These are phyloP conservation scores for Hybognathus amarus DNA, from an alignment of 2,797 vertebrate genomes.

Conservation along the genomic window DNA sequence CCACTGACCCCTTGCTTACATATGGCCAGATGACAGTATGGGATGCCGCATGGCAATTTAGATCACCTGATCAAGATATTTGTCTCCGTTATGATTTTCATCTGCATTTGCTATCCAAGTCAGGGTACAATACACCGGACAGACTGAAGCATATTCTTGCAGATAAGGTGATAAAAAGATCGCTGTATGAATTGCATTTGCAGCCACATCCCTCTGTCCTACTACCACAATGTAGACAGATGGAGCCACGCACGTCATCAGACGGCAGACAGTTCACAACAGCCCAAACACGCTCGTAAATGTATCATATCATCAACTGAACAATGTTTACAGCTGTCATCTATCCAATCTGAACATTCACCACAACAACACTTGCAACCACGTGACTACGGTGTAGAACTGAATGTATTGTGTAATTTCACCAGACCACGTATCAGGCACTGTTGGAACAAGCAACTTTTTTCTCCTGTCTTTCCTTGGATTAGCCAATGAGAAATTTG, in stretches of 20 bases:
- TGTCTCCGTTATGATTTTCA: constrained; percentile 5
- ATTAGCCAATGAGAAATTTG: constrained; percentile 24
- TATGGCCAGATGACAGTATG: constrained; percentile 16
- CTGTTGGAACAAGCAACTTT: constrained; percentile 12
- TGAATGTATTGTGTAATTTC: neutral
- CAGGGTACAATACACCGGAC: neutral
- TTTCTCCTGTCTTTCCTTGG: neutral
- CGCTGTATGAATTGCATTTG: constrained; percentile 3
- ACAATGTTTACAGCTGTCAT: neutral
- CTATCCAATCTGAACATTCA: constrained; percentile 9
- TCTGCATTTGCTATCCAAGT: constrained; percentile 20
- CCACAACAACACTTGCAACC: constrained; percentile 2
- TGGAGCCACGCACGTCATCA: neutral
- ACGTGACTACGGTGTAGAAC: neutral
- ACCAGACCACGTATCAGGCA: neutral
- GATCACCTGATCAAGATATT: constrained; percentile 24
- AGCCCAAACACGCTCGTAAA: constrained; percentile 24
- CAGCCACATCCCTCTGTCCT: constrained; percentile 34
- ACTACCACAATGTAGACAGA: constrained; percentile 39
- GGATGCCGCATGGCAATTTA: constrained; percentile 1
- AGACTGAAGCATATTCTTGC: constrained; percentile 15
- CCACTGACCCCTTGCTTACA: constrained; percentile 42
- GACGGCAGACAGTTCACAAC: neutral
- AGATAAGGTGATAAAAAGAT: constrained; percentile 26
- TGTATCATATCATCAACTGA: neutral